These are phyloP conservation scores for Craseonycteris thonglongyai DNA, from an alignment of 2,113 vertebrate genomes.

Conservation along the genomic window DNA sequence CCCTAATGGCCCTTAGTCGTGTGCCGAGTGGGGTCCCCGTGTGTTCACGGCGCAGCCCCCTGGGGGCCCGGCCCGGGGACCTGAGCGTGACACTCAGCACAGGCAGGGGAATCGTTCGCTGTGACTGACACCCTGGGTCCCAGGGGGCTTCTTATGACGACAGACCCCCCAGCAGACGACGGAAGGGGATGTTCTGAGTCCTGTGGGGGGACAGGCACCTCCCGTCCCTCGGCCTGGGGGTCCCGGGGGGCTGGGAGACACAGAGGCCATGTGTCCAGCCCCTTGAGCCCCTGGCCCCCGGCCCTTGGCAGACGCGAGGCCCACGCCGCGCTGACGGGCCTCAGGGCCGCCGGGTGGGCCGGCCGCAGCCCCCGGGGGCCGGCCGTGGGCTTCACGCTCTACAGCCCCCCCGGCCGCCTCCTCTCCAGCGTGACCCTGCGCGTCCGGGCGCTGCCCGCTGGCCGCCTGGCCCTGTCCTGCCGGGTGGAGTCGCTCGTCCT, in stretches of 20 bases:
- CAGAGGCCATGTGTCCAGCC: not conserved
- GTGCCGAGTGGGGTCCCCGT: not conserved
- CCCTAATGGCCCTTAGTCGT: not conserved
- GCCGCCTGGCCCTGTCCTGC: constrained; percentile 64
- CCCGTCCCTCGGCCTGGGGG: not conserved
- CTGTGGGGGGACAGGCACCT: not conserved
- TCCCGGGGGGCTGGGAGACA: accelerated
- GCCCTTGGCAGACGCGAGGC: constrained; percentile 67
- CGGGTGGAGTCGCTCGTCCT: constrained; percentile 75
- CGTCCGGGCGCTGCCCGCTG: constrained; percentile 11
- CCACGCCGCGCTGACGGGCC: constrained; percentile 53
- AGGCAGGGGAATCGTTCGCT: accelerated
- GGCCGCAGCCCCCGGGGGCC: constrained; percentile 51
- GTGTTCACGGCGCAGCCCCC: too few relatives aligned
- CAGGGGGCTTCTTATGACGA: not conserved
- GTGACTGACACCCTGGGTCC: not conserved
- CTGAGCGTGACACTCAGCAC: not conserved
- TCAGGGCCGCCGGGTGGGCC: constrained; percentile 73
- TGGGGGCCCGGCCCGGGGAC: too few relatives aligned
- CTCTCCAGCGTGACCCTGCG: constrained; percentile 78
- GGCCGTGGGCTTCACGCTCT: constrained; percentile 78
- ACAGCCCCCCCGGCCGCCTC: constrained; percentile 74
- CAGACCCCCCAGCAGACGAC: not conserved
- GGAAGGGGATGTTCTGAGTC: too few relatives aligned
- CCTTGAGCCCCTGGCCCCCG: not conserved